Evolutionary conservation across 2,888 invertebrate species (phyloP), one percentile per base, ranked within the genome.

Genomic region (Alitta virens): DNA sequence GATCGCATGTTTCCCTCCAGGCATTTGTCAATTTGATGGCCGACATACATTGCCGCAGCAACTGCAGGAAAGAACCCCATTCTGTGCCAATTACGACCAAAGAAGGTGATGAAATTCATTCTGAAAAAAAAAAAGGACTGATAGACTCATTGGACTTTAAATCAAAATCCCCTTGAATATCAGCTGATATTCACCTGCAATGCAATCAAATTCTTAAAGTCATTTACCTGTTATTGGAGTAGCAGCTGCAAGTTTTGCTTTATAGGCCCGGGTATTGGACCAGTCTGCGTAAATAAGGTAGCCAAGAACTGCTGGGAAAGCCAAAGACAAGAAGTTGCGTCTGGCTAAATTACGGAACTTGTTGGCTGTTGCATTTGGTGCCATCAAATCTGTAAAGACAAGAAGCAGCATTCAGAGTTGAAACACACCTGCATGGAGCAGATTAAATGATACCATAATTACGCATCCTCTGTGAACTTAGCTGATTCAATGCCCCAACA

Each of bases 251-350:
- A 33, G 33, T 23, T 24, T 33, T 33, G 60, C 64, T 42, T 69
- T 69, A 56, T 64, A 66, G n/a, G 50, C 43, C 56, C 58, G 27
- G 18, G 69, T 69, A 18, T 61, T 54, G 16, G 65, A 60, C 61
- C 60, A 64, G 53, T 69, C 69, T 0, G 62, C 50, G 55, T 67
- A 69, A 27, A 69, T 68, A 14, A 62, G 57, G 27, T 18, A 57
- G 14, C 27, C 25, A 23, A 50, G 42, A 2, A 40, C 21, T 9
- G 57, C 53, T 2, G 69, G 69, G 55, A 64, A 69, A 23, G 49
- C 24, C 16, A 69, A 24, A 2, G 59, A 51, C 1, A 59, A 14
- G 23, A 59, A 59, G 25, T 59, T 59, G 2, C 59, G 51, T 21
- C 59, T 50, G 21, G 51, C 24, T 14, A 25, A 16, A 52, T 23